phyloP scores from a whole-genome alignment of 2,113 vertebrate genomes.

The Anguilla rostrata region DNA sequence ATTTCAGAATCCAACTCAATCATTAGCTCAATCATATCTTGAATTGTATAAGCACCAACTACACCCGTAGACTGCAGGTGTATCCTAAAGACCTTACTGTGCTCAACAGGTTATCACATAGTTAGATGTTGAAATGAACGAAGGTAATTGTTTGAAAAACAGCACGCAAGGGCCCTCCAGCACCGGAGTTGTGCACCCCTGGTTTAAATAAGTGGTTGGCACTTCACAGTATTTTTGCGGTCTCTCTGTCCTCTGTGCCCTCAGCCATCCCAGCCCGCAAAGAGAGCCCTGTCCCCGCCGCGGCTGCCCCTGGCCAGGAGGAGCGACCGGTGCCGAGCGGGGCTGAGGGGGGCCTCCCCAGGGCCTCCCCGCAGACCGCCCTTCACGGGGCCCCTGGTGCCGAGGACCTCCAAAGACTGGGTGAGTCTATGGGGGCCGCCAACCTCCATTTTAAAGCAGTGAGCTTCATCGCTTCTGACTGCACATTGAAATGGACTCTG shows the following conservation, averaged over 20 bases:
- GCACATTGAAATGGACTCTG: too few relatives aligned
- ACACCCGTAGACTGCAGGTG: too few relatives aligned
- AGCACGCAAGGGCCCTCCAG: too few relatives aligned
- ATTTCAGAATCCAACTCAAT: too few relatives aligned
- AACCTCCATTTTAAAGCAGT: not conserved
- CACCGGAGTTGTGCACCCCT: too few relatives aligned
- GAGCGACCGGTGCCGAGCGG: slow-evolving; percentile 66
- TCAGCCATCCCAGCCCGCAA: slow-evolving; percentile 84
- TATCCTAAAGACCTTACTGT: too few relatives aligned
- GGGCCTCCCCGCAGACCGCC: slow-evolving; percentile 66
- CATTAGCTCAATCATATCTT: too few relatives aligned
- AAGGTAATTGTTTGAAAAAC: too few relatives aligned
- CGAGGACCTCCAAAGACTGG: slow-evolving; percentile 74
- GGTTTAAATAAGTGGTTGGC: not conserved
- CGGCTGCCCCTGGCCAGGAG: slow-evolving; percentile 62
- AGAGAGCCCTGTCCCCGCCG: slow-evolving; percentile 35
- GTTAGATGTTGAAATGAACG: too few relatives aligned
- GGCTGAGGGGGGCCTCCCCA: slow-evolving; percentile 72
- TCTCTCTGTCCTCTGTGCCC: slow-evolving; percentile 17
- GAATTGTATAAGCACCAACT: too few relatives aligned
- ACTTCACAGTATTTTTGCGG: not conserved
- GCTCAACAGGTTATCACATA: too few relatives aligned
- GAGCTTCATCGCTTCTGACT: too few relatives aligned
- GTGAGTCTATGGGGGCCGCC: slow-evolving; percentile 60
- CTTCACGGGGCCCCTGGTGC: slow-evolving; percentile 64